Evolutionary conservation across 2,113 vertebrate species (phyloP).

Genomic region (Burhinus oedicnemus): DNA sequence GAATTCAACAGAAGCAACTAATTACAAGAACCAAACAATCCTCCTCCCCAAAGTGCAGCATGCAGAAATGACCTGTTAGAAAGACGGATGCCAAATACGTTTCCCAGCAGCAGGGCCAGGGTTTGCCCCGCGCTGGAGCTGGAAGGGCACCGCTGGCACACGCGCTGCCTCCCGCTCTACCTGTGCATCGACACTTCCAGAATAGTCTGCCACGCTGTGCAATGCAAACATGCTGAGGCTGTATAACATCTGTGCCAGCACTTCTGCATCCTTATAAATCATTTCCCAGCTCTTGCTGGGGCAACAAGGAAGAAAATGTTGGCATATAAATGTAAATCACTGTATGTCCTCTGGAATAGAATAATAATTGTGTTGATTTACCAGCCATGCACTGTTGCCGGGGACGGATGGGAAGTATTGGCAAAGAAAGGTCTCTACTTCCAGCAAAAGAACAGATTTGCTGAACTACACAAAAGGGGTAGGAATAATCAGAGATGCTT

Average conservation of each 20-base stretch:
- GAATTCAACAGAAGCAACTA: slow-evolving; percentile 61
- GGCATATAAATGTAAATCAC: slow-evolving; percentile 73
- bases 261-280: slow-evolving; percentile 72
- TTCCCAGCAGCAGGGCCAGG: neutral
- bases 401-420: neutral
- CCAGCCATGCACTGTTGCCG: slow-evolving; percentile 24
- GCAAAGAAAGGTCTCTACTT: neutral
- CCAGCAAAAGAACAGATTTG: slow-evolving; percentile 14
- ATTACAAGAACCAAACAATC: slow-evolving; percentile 48
- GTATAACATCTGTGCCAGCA: slow-evolving; percentile 64
- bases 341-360: slow-evolving; percentile 67
- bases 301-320: slow-evolving; percentile 63
- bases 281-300: slow-evolving; percentile 69
- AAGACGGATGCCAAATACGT: slow-evolving; percentile 33
- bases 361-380: slow-evolving; percentile 74
- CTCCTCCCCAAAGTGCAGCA: neutral
- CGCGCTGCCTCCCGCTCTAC: neutral
- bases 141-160: neutral
- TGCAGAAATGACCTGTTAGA: slow-evolving; percentile 46
- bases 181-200: neutral
- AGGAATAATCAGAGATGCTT: slow-evolving; percentile 32
- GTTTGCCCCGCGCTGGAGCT: neutral
- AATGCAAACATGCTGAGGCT: slow-evolving; percentile 50
- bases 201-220: slow-evolving; percentile 5
- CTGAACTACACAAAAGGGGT: slow-evolving; percentile 9